Evolutionary conservation across 2,888 invertebrate genomes (phyloP), one percentile per base, ranked within the genome.

Genomic region (Troides helena): DNA sequence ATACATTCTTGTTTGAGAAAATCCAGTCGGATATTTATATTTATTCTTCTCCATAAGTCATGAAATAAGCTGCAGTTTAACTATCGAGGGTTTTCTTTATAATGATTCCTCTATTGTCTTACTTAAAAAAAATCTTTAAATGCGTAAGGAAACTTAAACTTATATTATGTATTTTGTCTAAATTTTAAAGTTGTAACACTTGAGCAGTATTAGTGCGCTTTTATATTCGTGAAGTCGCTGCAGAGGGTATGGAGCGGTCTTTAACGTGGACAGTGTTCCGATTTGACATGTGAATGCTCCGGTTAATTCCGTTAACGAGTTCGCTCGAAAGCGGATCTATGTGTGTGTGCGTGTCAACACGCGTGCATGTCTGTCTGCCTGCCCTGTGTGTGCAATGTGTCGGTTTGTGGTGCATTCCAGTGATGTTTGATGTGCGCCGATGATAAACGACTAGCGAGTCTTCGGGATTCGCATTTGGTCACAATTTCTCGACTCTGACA

Each of bases 221-320:
- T 57, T 21, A 57, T 8, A 57, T 21, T 21, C 6, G 66, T 65
- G n/a, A 12, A 46, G 43, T 50, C 30, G 6, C 17, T n/a, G 50
- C 18, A 46, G 30, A 59, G n/a, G n/a, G 63, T 43, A 58, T 63
- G 39, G 63, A 68, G 36, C 59, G 63, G 46, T 59, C 50, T 50
- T 59, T 36, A 68, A 46, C 63, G 50, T 62, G 63, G 63, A 58
- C 63, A 63, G 50, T 68, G 58, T 63, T 68, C 58, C 58, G 68
- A 63, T 63, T 68, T 63, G 68, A 68, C 68, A 68, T 68, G 63
- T 63, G 63, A 63, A 68, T 59, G 63, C 68, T 63, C 63, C 59
- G 73, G 73, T 73, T 75, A 76, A 77, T 77, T 75, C 74, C 75
- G 73, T 71, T 75, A 75, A 77, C 76, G 76, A 77, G 68, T 73